A percentile compares a stretch with the other conserved stretches of the same genome.
phyloP scores from a whole-genome alignment of 2,113 vertebrate genomes.

The Thymallus thymallus region DNA sequence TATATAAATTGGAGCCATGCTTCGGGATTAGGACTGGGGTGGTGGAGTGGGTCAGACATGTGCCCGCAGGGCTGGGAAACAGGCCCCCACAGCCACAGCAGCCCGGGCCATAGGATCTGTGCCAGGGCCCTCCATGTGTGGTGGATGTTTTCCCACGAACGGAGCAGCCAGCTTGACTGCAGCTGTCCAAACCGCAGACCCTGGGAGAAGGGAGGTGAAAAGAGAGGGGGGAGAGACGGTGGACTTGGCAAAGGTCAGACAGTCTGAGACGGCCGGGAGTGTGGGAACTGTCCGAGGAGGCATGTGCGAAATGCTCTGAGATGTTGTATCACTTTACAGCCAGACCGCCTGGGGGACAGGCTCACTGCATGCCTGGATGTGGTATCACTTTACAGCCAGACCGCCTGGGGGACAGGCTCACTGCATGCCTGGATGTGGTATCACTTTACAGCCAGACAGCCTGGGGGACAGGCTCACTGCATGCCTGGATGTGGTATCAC shows the following conservation, averaged over 20 bases:
- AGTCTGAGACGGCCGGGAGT: slow-evolving; percentile 74
- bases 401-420: slow-evolving; percentile 60
- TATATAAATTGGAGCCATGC: slow-evolving; percentile 84
- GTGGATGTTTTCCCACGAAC: slow-evolving; percentile 91
- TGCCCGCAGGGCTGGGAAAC: slow-evolving; percentile 50
- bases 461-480: slow-evolving; percentile 53
- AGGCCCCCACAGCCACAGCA: slow-evolving; percentile 20
- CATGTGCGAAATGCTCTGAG: slow-evolving; percentile 77
- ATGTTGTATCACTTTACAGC: slow-evolving; percentile 77
- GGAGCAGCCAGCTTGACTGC: slow-evolving; percentile 84
- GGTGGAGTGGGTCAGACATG: slow-evolving; percentile 35
- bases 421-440: slow-evolving; percentile 57
- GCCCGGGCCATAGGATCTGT: slow-evolving; percentile 43
- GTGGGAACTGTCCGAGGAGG: slow-evolving; percentile 79
- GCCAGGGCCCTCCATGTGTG: slow-evolving; percentile 79
- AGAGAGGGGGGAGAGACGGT: slow-evolving; percentile 58
- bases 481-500: slow-evolving; percentile 67
- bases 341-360: slow-evolving; percentile 67
- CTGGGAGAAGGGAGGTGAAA: slow-evolving; percentile 72
- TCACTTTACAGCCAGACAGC: slow-evolving; percentile 77
- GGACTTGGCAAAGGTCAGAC: slow-evolving; percentile 80
- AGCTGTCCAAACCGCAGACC: slow-evolving; percentile 77
- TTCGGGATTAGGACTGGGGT: slow-evolving; percentile 75
- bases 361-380: slow-evolving; percentile 22
- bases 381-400: slow-evolving; percentile 77